Evolutionary conservation across 2,113 vertebrate species (phyloP).

Genomic region (Toxotes chatareus): DNA sequence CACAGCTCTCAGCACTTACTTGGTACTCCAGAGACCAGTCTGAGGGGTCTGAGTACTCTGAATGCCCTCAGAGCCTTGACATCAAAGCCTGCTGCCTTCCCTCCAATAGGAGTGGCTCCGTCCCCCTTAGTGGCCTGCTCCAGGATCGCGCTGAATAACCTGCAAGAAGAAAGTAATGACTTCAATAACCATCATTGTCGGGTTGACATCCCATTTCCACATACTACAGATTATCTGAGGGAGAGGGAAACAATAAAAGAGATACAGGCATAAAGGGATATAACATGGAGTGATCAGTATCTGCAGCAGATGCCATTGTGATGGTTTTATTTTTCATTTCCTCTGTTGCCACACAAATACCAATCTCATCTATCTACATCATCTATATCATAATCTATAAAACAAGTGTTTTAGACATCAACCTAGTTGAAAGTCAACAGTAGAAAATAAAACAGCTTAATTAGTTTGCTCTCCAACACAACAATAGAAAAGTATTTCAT

Average conservation of each 20-base stretch:
- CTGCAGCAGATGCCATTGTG: constrained; percentile 4
- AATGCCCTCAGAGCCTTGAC: constrained; percentile 98
- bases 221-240: constrained; percentile 19
- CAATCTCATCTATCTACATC: background rate
- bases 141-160: constrained; percentile 99
- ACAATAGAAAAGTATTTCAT: constrained; percentile 43
- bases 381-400: background rate
- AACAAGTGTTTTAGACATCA: background rate
- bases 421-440: constrained; percentile 21
- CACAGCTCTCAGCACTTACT: constrained; percentile 87
- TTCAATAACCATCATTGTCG: constrained; percentile 17
- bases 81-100: constrained; percentile 97
- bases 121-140: constrained; percentile 99
- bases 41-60: constrained; percentile 93
- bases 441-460: constrained; percentile 44
- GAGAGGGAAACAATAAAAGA: constrained; percentile 17
- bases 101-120: constrained; percentile 93
- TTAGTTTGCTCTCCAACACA: constrained; percentile 27
- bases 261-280: constrained; percentile 1
- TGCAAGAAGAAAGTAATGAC: constrained; percentile 68
- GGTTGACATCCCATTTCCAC: constrained; percentile 20
- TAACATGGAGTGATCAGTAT: background rate
- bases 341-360: background rate
- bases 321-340: background rate
- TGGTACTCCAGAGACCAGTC: constrained; percentile 97